Percentiles rank a stretch among this genome's conserved stretches.
These are phyloP conservation scores for Meloidogyne hapla DNA, from an alignment of 1,140 invertebrate genomes.

Conservation along the genomic window DNA sequence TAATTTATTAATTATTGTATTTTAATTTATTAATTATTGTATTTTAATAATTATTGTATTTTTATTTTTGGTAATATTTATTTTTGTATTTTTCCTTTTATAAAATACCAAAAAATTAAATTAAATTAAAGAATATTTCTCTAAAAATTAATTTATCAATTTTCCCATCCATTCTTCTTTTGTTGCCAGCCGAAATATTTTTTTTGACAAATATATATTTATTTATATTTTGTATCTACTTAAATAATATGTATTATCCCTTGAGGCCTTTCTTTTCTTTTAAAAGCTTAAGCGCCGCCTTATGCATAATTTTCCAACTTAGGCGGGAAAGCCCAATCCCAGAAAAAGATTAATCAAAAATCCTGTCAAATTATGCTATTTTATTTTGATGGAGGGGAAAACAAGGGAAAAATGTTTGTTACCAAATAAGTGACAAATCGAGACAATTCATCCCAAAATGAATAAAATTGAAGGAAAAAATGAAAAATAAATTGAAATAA, in stretches of 20 bases:
- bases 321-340: too few species aligned
- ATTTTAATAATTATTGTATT: too few species aligned
- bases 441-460: neutral
- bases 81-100: too few species aligned
- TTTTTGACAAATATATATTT: slow-evolving; percentile 4
- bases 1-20: too few species aligned
- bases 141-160: too few species aligned
- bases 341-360: slow-evolving; percentile 6
- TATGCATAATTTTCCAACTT: slow-evolving; percentile 6
- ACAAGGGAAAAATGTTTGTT: neutral
- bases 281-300: neutral
- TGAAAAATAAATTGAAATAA: neutral
- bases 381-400: neutral
- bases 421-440: neutral
- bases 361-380: neutral
- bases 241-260: neutral
- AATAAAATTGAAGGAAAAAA: neutral
- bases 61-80: too few species aligned
- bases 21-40: too few species aligned
- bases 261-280: neutral
- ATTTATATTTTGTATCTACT: neutral
- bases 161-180: too few species aligned
- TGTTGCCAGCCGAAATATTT: neutral
- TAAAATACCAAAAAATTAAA: too few species aligned
- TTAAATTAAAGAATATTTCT: too few species aligned